These are phyloP conservation scores for Bedellia somnulentella DNA, from an alignment of 2,888 invertebrate genomes.

Conservation along the genomic window DNA sequence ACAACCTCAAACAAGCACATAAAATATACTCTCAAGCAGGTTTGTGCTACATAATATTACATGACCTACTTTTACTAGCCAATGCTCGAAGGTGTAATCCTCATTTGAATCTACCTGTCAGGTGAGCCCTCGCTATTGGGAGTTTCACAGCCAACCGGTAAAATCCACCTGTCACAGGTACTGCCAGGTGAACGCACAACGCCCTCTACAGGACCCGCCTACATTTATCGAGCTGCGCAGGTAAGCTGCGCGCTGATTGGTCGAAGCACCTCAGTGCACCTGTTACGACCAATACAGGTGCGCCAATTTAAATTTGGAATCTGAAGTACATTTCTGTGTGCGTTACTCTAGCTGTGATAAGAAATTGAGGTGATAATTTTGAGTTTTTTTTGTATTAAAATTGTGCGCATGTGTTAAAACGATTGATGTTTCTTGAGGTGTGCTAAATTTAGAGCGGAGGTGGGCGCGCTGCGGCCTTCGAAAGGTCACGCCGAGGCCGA, in stretches of 20 bases:
- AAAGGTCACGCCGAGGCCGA: slow-evolving; percentile 18
- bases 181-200: slow-evolving; percentile 27
- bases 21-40: slow-evolving; percentile 2
- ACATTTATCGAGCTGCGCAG: slow-evolving; percentile 56
- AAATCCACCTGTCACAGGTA: slow-evolving; percentile 15
- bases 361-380: slow-evolving; percentile 13
- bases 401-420: slow-evolving; percentile 54
- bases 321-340: slow-evolving; percentile 12
- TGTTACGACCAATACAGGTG: slow-evolving; percentile 35
- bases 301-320: slow-evolving; percentile 11
- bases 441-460: slow-evolving; percentile 46
- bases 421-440: slow-evolving; percentile 61
- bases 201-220: slow-evolving; percentile 29
- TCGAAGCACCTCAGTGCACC: slow-evolving; percentile 32
- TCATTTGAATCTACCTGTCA: slow-evolving; percentile 21
- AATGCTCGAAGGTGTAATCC: slow-evolving; percentile 23
- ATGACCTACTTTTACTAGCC: slow-evolving; percentile 18
- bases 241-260: slow-evolving; percentile 55
- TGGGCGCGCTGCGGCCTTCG: slow-evolving; percentile 35
- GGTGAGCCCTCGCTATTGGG: slow-evolving; percentile 27
- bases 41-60: slow-evolving; percentile 18
- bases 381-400: slow-evolving; percentile 11
- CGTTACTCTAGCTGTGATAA: slow-evolving; percentile 8
- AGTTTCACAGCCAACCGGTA: slow-evolving; percentile 25
- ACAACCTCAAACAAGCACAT: not conserved